Conservation (phyloP, 2,113 vertebrate species). For the Cavia aperea region DNA sequence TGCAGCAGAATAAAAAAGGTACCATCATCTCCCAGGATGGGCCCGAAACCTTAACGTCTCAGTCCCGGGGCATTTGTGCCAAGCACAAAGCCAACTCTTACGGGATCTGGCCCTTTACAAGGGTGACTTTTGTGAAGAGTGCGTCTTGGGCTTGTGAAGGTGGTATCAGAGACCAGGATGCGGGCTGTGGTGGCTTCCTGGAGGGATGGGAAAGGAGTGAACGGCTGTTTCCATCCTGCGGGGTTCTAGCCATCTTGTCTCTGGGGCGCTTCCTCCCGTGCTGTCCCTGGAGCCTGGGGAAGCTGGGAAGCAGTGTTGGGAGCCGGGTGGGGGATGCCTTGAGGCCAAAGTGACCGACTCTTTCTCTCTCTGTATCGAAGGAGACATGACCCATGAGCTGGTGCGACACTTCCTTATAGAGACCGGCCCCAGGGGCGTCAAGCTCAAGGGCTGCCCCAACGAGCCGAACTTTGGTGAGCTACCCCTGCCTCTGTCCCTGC, state of each 20-base stretch:
- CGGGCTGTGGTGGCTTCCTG: neutral
- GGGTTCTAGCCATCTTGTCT: rapidly evolving
- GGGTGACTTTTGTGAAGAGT: neutral
- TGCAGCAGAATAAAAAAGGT: slow-evolving; percentile 96
- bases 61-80: neutral
- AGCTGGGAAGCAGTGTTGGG: neutral
- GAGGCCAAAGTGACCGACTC: neutral
- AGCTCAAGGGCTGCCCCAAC: slow-evolving; percentile 97
- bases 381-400: slow-evolving; percentile 90
- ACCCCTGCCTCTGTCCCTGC: neutral
- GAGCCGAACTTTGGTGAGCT: slow-evolving; percentile 96
- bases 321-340: rapidly evolving
- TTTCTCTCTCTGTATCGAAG: slow-evolving; percentile 66
- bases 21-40: neutral
- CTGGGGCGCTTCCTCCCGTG: rapidly evolving
- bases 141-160: neutral
- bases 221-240: no score
- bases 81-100: neutral
- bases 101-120: neutral
- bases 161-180: neutral
- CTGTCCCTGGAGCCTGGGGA: neutral
- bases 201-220: neutral
- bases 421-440: slow-evolving; percentile 95
- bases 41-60: neutral
- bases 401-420: slow-evolving; percentile 98